phyloP scores from a whole-genome alignment of 2,888 invertebrate species.

The Nomada fabriciana region DNA sequence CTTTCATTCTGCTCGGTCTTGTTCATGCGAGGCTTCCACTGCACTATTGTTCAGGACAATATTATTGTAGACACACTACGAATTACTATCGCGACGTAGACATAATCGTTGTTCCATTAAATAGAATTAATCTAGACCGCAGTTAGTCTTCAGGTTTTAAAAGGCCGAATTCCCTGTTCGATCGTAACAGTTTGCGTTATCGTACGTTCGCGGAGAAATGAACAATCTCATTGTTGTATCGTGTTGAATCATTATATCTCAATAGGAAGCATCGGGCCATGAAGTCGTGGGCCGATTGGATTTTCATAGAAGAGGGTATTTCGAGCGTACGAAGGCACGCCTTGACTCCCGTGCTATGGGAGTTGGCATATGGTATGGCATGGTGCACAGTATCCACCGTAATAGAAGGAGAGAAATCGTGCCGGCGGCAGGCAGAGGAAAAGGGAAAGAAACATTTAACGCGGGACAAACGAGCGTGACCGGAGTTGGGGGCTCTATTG shows the following conservation, averaged over 20 bases:
- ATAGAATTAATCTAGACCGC: too few relatives aligned
- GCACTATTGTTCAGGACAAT: too few relatives aligned
- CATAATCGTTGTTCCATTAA: too few relatives aligned
- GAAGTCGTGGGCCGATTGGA: constrained; percentile 67
- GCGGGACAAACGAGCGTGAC: constrained; percentile 84
- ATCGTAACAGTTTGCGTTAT: not conserved
- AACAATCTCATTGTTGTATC: not conserved
- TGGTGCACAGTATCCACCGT: constrained; percentile 50
- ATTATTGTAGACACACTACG: too few relatives aligned
- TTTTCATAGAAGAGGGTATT: constrained; percentile 65
- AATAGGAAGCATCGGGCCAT: constrained; percentile 34
- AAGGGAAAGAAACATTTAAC: constrained; percentile 75
- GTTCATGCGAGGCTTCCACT: not conserved
- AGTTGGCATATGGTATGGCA: constrained; percentile 66
- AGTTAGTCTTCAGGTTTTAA: too few relatives aligned
- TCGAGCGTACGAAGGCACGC: constrained; percentile 36
- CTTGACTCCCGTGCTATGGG: constrained; percentile 66
- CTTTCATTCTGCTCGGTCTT: constrained; percentile 40
- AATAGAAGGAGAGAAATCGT: constrained; percentile 3
- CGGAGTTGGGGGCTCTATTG: constrained; percentile 67
- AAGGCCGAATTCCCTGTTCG: too few relatives aligned
- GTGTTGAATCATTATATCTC: constrained; percentile 20
- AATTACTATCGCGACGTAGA: too few relatives aligned
- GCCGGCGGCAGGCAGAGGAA: constrained; percentile 14
- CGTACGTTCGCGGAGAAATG: not conserved